Evolutionary conservation across 2,888 invertebrate genomes (phyloP).

Genomic region (Drymonia ruficornis): DNA sequence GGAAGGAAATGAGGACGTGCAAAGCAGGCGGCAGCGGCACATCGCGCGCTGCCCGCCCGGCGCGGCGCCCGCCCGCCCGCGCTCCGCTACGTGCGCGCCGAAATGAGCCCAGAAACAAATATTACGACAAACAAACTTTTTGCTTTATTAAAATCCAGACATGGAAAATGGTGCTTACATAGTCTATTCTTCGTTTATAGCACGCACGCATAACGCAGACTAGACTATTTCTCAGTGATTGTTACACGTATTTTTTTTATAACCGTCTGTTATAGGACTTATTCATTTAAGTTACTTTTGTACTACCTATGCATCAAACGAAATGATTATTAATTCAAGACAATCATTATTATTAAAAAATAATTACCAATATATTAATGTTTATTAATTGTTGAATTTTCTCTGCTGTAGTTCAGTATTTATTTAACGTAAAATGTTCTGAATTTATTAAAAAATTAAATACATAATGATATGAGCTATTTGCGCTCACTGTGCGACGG

Average conservation of each 20-base stretch:
- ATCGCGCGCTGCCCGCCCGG: slow-evolving; percentile 51
- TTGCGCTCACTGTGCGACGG: slow-evolving; percentile 22
- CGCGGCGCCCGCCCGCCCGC: slow-evolving; percentile 18
- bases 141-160: slow-evolving; percentile 59
- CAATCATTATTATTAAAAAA: too few species aligned
- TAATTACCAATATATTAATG: too few species aligned
- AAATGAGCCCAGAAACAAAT: slow-evolving; percentile 63
- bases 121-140: slow-evolving; percentile 64
- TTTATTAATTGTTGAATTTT: too few species aligned
- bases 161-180: slow-evolving; percentile 35
- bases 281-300: too few species aligned
- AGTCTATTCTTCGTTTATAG: slow-evolving; percentile 25
- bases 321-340: too few species aligned
- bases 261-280: neutral
- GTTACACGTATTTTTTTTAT: neutral
- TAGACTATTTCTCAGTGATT: neutral
- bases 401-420: too few species aligned
- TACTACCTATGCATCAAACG: too few species aligned
- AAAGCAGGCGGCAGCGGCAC: slow-evolving; percentile 68
- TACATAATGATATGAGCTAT: slow-evolving; percentile 29
- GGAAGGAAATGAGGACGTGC: slow-evolving; percentile 82
- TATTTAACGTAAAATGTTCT: too few species aligned
- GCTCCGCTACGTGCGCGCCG: slow-evolving; percentile 44
- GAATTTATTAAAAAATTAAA: slow-evolving; percentile 12
- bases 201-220: neutral